Evolutionary conservation across 2,797 vertebrate species (phyloP).

Genomic region (Notolabrus celidotus): DNA sequence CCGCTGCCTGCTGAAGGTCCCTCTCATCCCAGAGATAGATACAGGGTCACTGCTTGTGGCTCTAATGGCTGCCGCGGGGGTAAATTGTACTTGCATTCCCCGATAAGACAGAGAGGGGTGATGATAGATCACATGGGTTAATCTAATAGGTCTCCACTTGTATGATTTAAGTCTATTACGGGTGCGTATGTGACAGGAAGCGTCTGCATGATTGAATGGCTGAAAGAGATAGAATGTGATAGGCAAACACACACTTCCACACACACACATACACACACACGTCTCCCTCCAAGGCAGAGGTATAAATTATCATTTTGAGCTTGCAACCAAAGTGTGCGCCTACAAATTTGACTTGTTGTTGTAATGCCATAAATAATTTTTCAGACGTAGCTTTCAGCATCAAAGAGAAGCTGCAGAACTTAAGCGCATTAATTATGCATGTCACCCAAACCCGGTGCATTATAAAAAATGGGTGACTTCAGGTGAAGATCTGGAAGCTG

Average conservation of each 20-base stretch:
- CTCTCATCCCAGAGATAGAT: slow-evolving; percentile 48
- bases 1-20: slow-evolving; percentile 64
- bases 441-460: slow-evolving; percentile 26
- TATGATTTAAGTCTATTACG: slow-evolving; percentile 65
- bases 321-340: background rate
- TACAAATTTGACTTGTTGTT: slow-evolving; percentile 22
- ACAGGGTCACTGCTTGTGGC: slow-evolving; percentile 49
- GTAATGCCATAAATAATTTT: slow-evolving; percentile 23
- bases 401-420: background rate
- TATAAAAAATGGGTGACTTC: slow-evolving; percentile 28
- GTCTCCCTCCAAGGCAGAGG: slow-evolving; percentile 17
- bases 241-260: too few relatives aligned
- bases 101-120: slow-evolving; percentile 42
- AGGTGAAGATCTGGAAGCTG: background rate
- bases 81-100: slow-evolving; percentile 52
- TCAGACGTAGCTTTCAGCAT: slow-evolving; percentile 25
- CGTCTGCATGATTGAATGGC: slow-evolving; percentile 46
- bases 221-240: slow-evolving; percentile 21
- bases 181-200: slow-evolving; percentile 33
- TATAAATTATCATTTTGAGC: slow-evolving; percentile 29
- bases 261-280: slow-evolving; percentile 13
- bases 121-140: slow-evolving; percentile 68
- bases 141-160: slow-evolving; percentile 62
- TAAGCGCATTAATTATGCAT: slow-evolving; percentile 48
- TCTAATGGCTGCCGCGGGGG: slow-evolving; percentile 53